Evolutionary conservation across 2,113 vertebrate species (phyloP), one percentile per base, ranked within the genome.

Genomic region (Tyto alba): DNA sequence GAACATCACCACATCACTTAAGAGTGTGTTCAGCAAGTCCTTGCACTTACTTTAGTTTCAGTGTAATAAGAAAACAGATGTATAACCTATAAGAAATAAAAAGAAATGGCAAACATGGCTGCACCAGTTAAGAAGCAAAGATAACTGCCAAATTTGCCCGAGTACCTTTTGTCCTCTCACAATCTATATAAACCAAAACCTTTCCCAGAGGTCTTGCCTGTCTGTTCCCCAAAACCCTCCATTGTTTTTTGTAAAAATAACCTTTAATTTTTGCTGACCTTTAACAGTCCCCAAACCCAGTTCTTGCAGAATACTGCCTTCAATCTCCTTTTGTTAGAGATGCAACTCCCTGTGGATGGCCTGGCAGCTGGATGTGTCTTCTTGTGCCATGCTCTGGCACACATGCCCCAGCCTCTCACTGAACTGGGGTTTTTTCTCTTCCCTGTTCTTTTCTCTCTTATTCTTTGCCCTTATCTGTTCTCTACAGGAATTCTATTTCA

Each of bases 391-490:
- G 68, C 25, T 60, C 67, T 95, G 93, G 92, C 85, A 93, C 50
- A 63, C 20, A 3, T 29, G 40, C 48, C 62, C 45, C 38, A 75
- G 69, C 26, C 76, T 57, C 29, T 73, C 36, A 26, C 52, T 62
- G 53, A 67, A 75, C 19, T 53, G n/a, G n/a, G 67, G 55, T 47
- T 60, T 88, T 45, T 90, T 83, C 68, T 47, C 75, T 84, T 59
- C 55, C 60, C 72, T 75, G 82, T 75, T 84, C 55, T 95, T 93
- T 88, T 75, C 66, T 71, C 79, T 40, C 43, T 40, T 56, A 76
- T 81, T 96, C 57, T 83, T 88, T 80, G 48, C 59, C 71, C 79
- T 96, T 96, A 95, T 96, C 95, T 90, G 36, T 34, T 92, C 66
- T 59, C 36, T 40, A 62, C 93, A 95, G 94, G 64, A 75, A 48